Evolutionary conservation across 2,888 invertebrate genomes (phyloP), one percentile per base, ranked within the genome.

Genomic region (Auanema sp.): DNA sequence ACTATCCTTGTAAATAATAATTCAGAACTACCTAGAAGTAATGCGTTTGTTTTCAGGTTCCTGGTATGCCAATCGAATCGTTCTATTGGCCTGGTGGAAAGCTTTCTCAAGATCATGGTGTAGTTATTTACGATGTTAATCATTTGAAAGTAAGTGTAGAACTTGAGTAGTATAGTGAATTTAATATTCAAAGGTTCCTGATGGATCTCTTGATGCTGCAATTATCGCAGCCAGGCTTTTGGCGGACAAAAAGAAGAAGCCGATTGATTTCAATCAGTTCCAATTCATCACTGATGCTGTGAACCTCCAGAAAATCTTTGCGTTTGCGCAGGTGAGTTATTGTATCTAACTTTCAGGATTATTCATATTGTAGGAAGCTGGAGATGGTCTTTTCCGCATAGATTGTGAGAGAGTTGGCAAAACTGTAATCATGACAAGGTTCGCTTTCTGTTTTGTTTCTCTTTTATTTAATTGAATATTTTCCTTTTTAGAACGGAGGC

Each of bases 241-340:
- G 14, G 58, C 75, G 10, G 77, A 76, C 40, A 79, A 79, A 58
- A 70, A 68, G 60, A 79, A 80, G 72, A 81, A 83, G 58, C 77
- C 77, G 40, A 73, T 81, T 24, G 77, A 83, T 64, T 84, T 83
- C 64, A 77, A 76, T 49, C 73, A 83, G 60, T 83, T 68, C 64
- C 80, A 83, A 58, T 77, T 83, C 63, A 79, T 83, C 66, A 84
- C 83, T 12, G 83, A 83, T 64, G 77, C 80, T n/a, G 75, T 83
- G 58, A 83, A 83, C 66, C 75, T 83, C 18, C 83, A 83, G 68
- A 83, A 83, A 64, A 59, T 83, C 41, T 83, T 83, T 62, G 83
- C 83, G 14, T 83, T 83, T 65, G 78, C 78, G 11, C 82, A 82
- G 67, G 69, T 69, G 14, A 51, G 53, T n/a, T 16, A n/a, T n/a